phyloP scores from a whole-genome alignment of 2,888 invertebrate species.

The Carterocephalus palaemon region DNA sequence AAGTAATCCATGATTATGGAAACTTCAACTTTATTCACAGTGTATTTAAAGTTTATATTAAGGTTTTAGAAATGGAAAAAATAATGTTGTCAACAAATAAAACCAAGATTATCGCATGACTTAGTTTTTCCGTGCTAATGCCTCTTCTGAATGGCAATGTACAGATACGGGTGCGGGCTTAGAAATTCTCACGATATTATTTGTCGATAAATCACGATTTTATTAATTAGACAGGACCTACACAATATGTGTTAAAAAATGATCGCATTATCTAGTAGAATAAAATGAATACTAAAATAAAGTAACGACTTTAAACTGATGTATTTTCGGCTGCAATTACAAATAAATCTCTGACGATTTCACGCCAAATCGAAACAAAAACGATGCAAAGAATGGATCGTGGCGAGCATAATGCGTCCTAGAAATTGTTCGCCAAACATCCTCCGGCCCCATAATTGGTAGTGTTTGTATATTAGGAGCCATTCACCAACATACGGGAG shows the following conservation, averaged over 20 bases:
- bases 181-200: conserved; percentile 54
- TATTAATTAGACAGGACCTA: neutral
- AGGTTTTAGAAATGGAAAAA: neutral
- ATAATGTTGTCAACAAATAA: conserved; percentile 33
- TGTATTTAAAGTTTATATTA: neutral
- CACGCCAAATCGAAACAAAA: conserved; percentile 15
- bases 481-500: conserved; percentile 69
- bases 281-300: too few relatives aligned
- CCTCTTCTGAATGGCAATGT: conserved; percentile 61
- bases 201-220: conserved; percentile 3
- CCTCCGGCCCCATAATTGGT: conserved; percentile 59
- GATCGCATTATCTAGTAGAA: too few relatives aligned
- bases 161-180: conserved; percentile 50
- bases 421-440: conserved; percentile 34
- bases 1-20: neutral
- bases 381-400: conserved; percentile 22
- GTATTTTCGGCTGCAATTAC: too few relatives aligned
- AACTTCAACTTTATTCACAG: conserved; percentile 3
- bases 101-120: conserved; percentile 60
- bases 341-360: conserved; percentile 4
- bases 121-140: conserved; percentile 71
- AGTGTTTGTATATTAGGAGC: conserved; percentile 67
- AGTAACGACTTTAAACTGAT: too few relatives aligned
- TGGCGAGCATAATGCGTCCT: conserved; percentile 29
- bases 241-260: too few relatives aligned